Evolutionary conservation across 1,140 invertebrate genomes (phyloP).

Genomic region (Megathymus violae): DNA sequence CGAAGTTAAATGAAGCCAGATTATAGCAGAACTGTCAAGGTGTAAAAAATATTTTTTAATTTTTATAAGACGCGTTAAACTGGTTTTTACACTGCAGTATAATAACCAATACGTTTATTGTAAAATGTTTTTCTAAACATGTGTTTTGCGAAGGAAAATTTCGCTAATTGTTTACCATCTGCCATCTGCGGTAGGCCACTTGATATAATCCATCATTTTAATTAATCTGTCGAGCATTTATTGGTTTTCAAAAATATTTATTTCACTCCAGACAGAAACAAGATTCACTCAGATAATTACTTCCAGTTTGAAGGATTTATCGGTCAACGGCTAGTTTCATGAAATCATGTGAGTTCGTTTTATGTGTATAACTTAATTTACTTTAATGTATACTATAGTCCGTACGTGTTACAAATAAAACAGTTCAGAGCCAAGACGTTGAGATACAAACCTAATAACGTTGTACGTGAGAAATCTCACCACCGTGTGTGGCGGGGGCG

Average conservation of each 20-base stretch:
- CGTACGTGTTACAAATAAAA: neutral
- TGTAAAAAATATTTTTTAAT: too few species aligned
- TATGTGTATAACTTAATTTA: neutral
- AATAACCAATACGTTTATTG: too few species aligned
- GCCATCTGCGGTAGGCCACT: neutral
- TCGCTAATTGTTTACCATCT: too few species aligned
- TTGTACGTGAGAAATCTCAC: constrained; percentile 17
- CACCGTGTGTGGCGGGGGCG: neutral
- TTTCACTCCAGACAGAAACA: neutral
- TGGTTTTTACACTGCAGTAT: too few species aligned
- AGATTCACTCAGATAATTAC: too few species aligned
- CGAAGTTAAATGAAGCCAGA: constrained; percentile 8
- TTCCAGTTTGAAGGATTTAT: neutral
- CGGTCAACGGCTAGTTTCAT: too few species aligned
- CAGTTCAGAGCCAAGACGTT: neutral
- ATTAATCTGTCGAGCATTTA: constrained; percentile 12
- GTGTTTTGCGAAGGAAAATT: too few species aligned
- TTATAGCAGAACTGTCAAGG: constrained; percentile 10
- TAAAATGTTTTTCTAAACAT: too few species aligned
- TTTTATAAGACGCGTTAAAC: too few species aligned
- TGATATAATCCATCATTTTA: neutral
- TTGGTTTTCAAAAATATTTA: constrained; percentile 9
- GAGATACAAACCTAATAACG: constrained; percentile 8
- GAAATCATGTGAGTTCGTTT: too few species aligned
- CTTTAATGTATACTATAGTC: neutral